Base-by-base conservation (phyloP, 1,140 invertebrate genomes). In the Zaprionus ghesquierei region DNA sequence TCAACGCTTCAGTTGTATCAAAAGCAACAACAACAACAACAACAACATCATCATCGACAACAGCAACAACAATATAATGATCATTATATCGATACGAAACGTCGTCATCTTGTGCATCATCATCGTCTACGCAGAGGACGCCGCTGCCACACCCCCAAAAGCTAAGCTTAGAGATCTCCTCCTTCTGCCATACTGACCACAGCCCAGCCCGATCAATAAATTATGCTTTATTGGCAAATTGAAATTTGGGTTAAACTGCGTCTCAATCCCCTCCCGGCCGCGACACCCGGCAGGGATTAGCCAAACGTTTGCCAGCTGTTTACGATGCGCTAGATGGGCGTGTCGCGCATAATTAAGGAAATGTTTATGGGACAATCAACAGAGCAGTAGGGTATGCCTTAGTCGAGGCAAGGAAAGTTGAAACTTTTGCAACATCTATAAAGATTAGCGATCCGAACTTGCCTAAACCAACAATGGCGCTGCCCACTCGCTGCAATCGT, bases 141-240 rank as follows among this genome's bases (percentile, higher is more conserved):
- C 63, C 53, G 68, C 53, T 46, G 69, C 69, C 76, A 76, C 79
- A 74, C 76, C 81, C 74, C 81, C 66, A 23, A 50, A 1, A 29
- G 20, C 18, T 13, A 2, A 63, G 61, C 50, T 41, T 20, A 51
- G 29, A 33, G 56, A n/a, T n/a, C 58, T 46, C 9, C 41, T 18
- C 3, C 15, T 20, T 8, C 18, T 20, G 41, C 41, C 2, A 46
- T 10, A 10, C 29, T 61, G 54, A 31, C n/a, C 29, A 38, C 10
- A 49, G 23, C 66, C 56, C 62, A 33, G 61, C 18, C 46, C 59
- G 53, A 61, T 58, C 64, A 71, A 86, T 86, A 86, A 86, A 89
- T 86, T 82, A 86, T 73, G 79, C 70, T 82, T 87, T 63, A 87
- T 87, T 82, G 59, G 62, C 62, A 68, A 50, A 58, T 74, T 78